Base-by-base conservation (phyloP, 2,797 vertebrate species). In the Ataeniobius toweri region DNA sequence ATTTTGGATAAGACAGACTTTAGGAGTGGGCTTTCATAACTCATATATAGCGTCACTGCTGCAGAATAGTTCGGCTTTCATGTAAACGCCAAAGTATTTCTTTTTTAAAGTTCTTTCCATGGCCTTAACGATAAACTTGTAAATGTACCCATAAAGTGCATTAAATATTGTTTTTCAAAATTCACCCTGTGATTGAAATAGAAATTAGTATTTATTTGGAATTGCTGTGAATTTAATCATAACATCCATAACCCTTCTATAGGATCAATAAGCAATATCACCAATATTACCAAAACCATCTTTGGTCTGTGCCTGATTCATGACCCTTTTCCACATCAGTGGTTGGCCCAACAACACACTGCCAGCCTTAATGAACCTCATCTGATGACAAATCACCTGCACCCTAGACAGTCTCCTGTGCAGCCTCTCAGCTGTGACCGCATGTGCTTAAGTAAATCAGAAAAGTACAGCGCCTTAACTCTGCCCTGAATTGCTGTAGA, bases 371-470 rank as follows among this genome's bases (percentile, higher is more conserved):
- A 93, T 89, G 87, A 93, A 89, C 85, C 85, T 83, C 79, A 86
- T 87, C 90, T 85, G 87, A 90, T 91, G 89, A 92, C 89, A 93
- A 91, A 91, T 92, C 91, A 93, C 92, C 92, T 92, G 89, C 84
- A 80, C 86, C 83, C 67, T 84, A 89, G 85, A 88, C 71, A 68
- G 75, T 74, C 70, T 84, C 85, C 89, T 85, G 80, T 87, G 72
- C 77, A 87, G 89, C 81, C 85, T 78, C 76, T 84, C 90, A 89
- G 86, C 85, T 87, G 74, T 79, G 83, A 86, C 84, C 81, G 85
- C 80, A 87, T 78, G 75, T 85, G 81, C 83, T 85, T 78, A 83
- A 85, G 86, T 87, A 80, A 86, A 88, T 86, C 77, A 83, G 48
- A 84, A 84, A 81, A 82, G 39, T 63, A 44, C 61, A 44, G 67